Percentiles rank a stretch among this genome's conserved stretches.
Evolutionary conservation across 2,888 invertebrate species (phyloP).

Genomic region (Odontothrips loti): DNA sequence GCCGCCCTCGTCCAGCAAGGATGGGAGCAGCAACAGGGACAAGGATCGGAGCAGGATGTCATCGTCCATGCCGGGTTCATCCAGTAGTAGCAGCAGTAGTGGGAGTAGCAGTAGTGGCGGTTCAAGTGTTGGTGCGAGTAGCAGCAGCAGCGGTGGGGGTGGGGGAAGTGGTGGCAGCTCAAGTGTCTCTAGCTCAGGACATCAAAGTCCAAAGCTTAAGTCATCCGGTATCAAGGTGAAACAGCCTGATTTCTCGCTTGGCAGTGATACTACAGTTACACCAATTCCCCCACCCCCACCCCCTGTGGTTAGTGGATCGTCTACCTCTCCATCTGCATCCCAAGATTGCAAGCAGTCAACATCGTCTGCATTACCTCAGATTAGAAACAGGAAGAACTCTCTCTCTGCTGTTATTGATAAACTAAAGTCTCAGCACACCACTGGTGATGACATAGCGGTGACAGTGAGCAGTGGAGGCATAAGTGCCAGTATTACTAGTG

Average conservation of each 20-base stretch:
- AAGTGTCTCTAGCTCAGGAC: constrained; percentile 47
- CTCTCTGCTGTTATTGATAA: constrained; percentile 85
- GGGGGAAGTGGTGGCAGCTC: constrained; percentile 37
- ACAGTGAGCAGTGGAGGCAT: constrained; percentile 31
- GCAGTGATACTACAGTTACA: constrained; percentile 30
- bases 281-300: constrained; percentile 36
- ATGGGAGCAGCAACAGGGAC: constrained; percentile 50
- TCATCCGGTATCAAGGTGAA: constrained; percentile 63
- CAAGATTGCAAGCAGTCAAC: constrained; percentile 29
- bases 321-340: constrained; percentile 34
- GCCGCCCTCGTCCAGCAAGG: constrained; percentile 47
- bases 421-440: constrained; percentile 61
- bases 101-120: neutral
- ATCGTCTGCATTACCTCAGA: constrained; percentile 34
- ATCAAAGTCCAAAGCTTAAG: constrained; percentile 64
- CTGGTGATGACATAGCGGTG: constrained; percentile 52
- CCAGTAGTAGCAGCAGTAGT: neutral
- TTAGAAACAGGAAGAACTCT: constrained; percentile 63
- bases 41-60: constrained; percentile 53
- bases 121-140: neutral
- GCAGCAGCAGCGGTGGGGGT: neutral
- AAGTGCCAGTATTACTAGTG: constrained; percentile 46
- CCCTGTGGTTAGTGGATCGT: constrained; percentile 37
- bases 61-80: constrained; percentile 35
- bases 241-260: constrained; percentile 58